Evolutionary conservation across 1,140 invertebrate species (phyloP).

Genomic region (Ostrea edulis): DNA sequence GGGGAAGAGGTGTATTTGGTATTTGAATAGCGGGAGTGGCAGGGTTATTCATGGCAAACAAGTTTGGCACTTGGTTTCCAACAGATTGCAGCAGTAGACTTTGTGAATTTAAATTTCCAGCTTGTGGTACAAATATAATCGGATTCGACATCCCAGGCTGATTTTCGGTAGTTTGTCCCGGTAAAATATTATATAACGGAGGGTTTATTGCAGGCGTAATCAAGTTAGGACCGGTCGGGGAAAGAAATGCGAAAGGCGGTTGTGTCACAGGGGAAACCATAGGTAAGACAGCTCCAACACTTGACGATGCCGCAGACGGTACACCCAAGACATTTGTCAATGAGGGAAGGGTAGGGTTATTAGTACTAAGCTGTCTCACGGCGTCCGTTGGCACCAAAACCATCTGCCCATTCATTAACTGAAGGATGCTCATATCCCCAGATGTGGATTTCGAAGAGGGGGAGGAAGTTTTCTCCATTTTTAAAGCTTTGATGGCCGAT

Average conservation of each 20-base stretch:
- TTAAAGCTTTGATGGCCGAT: too few relatives aligned
- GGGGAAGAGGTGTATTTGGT: not conserved
- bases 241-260: not conserved
- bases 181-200: not conserved
- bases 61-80: not conserved
- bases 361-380: not conserved
- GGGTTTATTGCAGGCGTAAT: not conserved
- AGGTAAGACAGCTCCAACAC: not conserved
- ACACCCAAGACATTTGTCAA: not conserved
- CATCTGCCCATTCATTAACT: constrained; percentile 5
- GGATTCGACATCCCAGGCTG: not conserved
- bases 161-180: not conserved
- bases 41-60: not conserved
- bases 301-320: not conserved
- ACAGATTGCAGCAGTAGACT: not conserved
- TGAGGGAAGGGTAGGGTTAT: not conserved
- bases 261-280: not conserved
- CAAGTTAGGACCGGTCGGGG: not conserved
- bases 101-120: not conserved
- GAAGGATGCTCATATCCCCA: not conserved
- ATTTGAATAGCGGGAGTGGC: not conserved
- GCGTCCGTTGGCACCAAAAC: not conserved
- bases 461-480: too few relatives aligned
- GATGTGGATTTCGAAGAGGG: not conserved
- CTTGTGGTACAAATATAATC: not conserved